Percentiles rank a stretch among this genome's conserved stretches.
Evolutionary conservation across 2,888 invertebrate species (phyloP).

Genomic region (Pseudococcus jackbeardsleyi): DNA sequence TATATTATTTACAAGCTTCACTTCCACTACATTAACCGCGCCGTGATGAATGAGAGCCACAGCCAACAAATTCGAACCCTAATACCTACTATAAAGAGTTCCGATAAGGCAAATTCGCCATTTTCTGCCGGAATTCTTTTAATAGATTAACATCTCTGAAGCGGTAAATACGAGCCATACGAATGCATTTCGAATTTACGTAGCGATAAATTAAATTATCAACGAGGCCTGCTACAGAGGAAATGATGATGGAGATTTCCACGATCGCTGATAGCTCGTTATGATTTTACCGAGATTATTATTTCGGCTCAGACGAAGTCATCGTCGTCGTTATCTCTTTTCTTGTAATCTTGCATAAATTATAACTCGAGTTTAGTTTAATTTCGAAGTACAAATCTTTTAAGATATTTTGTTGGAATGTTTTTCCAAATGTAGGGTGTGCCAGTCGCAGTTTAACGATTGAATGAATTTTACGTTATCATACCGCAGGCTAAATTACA

Average conservation of each 20-base stretch:
- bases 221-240: background rate
- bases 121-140: slow-evolving; percentile 12
- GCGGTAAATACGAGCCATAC: background rate
- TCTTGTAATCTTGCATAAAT: too few relatives aligned
- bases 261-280: background rate
- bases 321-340: too few relatives aligned
- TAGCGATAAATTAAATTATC: slow-evolving; percentile 16
- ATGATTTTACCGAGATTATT: background rate
- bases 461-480: too few relatives aligned
- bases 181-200: background rate
- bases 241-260: background rate
- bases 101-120: slow-evolving; percentile 17
- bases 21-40: slow-evolving; percentile 33
- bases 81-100: slow-evolving; percentile 43
- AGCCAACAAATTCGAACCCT: slow-evolving; percentile 37
- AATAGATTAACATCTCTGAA: slow-evolving; percentile 29
- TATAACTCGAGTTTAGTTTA: too few relatives aligned
- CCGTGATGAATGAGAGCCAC: slow-evolving; percentile 16
- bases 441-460: too few relatives aligned
- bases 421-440: too few relatives aligned
- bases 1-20: slow-evolving; percentile 42
- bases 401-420: too few relatives aligned
- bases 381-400: too few relatives aligned
- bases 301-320: background rate
- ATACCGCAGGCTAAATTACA: too few relatives aligned